phyloP scores from a whole-genome alignment of 2,113 vertebrate genomes.

The Malurus cyaneus region DNA sequence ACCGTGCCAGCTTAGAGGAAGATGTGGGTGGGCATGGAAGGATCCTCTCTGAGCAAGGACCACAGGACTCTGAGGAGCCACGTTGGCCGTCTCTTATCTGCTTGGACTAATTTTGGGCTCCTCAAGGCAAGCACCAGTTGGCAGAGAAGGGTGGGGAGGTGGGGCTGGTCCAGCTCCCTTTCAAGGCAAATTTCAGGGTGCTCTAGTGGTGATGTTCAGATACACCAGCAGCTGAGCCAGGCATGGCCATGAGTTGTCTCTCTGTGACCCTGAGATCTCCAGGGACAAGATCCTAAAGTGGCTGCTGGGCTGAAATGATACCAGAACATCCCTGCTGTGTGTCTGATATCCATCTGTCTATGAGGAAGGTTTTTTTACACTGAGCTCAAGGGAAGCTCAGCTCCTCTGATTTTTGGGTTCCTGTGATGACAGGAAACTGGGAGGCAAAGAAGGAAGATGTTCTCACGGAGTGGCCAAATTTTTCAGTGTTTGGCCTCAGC shows the following conservation, averaged over 20 bases:
- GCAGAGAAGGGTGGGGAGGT: background rate
- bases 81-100: background rate
- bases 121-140: background rate
- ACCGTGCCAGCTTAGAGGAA: conserved; percentile 3
- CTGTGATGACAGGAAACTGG: background rate
- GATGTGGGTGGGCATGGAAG: conserved; percentile 1
- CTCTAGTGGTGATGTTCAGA: background rate
- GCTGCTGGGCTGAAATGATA: background rate
- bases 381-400: background rate
- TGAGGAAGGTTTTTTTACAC: background rate
- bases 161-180: background rate
- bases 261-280: background rate
- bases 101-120: background rate
- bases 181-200: background rate
- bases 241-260: background rate
- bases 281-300: background rate
- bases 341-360: background rate
- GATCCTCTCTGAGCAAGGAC: background rate
- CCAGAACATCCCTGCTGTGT: background rate
- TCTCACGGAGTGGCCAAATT: background rate
- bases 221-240: background rate
- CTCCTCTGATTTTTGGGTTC: background rate
- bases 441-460: background rate
- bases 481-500: background rate
- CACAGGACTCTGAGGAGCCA: rapidly evolving